A percentile compares a stretch with the other conserved stretches of the same genome.
Conservation (phyloP, 2,113 vertebrate genomes). For the Limanda limanda region DNA sequence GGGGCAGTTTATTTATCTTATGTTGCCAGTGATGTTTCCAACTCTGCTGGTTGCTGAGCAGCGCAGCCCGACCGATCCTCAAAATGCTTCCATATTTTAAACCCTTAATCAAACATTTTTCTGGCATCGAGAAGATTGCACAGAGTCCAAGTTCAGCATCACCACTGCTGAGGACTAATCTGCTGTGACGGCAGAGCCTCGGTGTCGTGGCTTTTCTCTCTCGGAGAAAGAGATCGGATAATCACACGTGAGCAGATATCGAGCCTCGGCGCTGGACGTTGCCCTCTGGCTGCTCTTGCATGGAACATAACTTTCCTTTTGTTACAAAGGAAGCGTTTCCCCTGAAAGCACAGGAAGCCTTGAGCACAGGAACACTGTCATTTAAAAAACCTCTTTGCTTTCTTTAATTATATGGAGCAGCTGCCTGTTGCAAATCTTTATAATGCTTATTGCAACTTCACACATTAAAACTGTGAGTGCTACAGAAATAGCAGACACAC, state of each 20-base stretch:
- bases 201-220: background rate
- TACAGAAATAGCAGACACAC: background rate
- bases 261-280: constrained; percentile 42
- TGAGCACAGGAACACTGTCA: constrained; percentile 10
- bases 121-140: constrained; percentile 61
- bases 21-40: constrained; percentile 46
- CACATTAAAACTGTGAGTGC: background rate
- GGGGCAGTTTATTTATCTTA: constrained; percentile 58
- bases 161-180: constrained; percentile 57
- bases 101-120: constrained; percentile 59
- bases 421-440: constrained; percentile 10
- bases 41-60: constrained; percentile 44
- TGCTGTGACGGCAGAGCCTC: constrained; percentile 45
- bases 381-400: constrained; percentile 19
- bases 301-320: constrained; percentile 33
- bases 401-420: constrained; percentile 1
- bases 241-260: constrained; percentile 44
- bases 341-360: constrained; percentile 17
- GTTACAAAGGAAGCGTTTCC: constrained; percentile 29
- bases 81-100: constrained; percentile 61
- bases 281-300: constrained; percentile 43
- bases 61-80: constrained; percentile 60
- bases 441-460: background rate
- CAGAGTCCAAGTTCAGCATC: constrained; percentile 50
- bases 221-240: constrained; percentile 33